Percentiles rank a stretch among this genome's conserved stretches.
Conservation (phyloP, 2,797 vertebrate species). For the Myoxocephalus aenaeus region DNA sequence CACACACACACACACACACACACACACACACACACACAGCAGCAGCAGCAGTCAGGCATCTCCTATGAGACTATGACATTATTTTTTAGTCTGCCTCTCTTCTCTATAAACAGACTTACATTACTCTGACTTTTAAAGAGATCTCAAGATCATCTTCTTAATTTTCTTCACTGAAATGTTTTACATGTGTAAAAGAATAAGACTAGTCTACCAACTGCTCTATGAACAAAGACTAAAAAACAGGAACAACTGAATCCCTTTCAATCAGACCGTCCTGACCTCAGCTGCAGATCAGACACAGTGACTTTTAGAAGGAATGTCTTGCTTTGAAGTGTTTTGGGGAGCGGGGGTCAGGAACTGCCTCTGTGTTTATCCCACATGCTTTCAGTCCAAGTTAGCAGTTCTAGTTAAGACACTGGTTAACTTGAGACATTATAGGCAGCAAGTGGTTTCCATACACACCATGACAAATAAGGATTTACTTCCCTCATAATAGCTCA, state of each 20-base stretch:
- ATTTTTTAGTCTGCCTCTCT: slow-evolving; percentile 63
- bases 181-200: slow-evolving; percentile 21
- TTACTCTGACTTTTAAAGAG: slow-evolving; percentile 12
- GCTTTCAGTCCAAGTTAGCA: slow-evolving; percentile 44
- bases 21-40: slow-evolving; percentile 1
- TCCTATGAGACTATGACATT: slow-evolving; percentile 46
- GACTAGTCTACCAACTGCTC: slow-evolving; percentile 30
- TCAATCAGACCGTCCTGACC: slow-evolving; percentile 71
- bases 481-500: slow-evolving; percentile 24
- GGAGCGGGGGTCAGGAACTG: slow-evolving; percentile 42
- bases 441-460: slow-evolving; percentile 30
- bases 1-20: not conserved
- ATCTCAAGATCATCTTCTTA: slow-evolving; percentile 27
- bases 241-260: slow-evolving; percentile 58
- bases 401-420: slow-evolving; percentile 40
- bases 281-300: slow-evolving; percentile 64
- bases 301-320: slow-evolving; percentile 64
- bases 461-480: slow-evolving; percentile 30
- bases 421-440: slow-evolving; percentile 37
- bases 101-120: slow-evolving; percentile 39
- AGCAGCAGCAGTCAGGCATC: slow-evolving; percentile 40
- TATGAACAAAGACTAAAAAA: slow-evolving; percentile 32
- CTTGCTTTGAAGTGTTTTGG: slow-evolving; percentile 62
- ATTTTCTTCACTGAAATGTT: slow-evolving; percentile 26
- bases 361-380: slow-evolving; percentile 60